Evolutionary conservation across 2,888 invertebrate genomes (phyloP), one percentile per base, ranked within the genome.

Genomic region (Drosophila austrosaltans): DNA sequence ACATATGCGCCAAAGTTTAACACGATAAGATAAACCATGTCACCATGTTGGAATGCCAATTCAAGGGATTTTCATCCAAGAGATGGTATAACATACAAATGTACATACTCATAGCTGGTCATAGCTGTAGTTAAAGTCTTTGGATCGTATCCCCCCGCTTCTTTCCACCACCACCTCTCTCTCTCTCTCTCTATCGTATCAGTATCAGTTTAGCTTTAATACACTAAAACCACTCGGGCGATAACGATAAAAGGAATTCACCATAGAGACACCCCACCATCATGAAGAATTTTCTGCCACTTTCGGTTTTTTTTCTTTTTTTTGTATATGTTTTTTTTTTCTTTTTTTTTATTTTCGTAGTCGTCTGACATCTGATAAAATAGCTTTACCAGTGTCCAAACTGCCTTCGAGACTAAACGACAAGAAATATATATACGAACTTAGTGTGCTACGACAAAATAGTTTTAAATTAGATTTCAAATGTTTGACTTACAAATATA

Each of bases 171-270:
- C 16, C 16, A 16, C 16, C 16, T 16, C 16, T 16, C 40, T 25
- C 28, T 28, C 1, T 28, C 28, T 28, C 28, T 28, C 28, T 28
- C 28, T 36, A 42, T 20, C 36, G 10, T 44, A 62, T 28, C 48
- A 60, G 32, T 66, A 62, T 32, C 48, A 67, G 32, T 67, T 54
- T 76, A 77, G 82, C 77, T 71, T 67, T 64, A 66, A 42, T 68
- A 75, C 67, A 69, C 53, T 68, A 63, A 57, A 42, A 57, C 48
- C 48, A 48, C 48, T 48, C 12, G 22, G 48, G 53, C 61, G 80
- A 80, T 79, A 66, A 72, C 82, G 88, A 82, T 81, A 78, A 76
- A 80, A 69, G 71, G 81, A 82, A 83, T 82, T 83, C 83, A 83
- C 83, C 83, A 83, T 82, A 85, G 74, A 30, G 30, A 30, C 30